Conservation (phyloP, 2,888 invertebrate genomes). For the Mesoligia furuncula region DNA sequence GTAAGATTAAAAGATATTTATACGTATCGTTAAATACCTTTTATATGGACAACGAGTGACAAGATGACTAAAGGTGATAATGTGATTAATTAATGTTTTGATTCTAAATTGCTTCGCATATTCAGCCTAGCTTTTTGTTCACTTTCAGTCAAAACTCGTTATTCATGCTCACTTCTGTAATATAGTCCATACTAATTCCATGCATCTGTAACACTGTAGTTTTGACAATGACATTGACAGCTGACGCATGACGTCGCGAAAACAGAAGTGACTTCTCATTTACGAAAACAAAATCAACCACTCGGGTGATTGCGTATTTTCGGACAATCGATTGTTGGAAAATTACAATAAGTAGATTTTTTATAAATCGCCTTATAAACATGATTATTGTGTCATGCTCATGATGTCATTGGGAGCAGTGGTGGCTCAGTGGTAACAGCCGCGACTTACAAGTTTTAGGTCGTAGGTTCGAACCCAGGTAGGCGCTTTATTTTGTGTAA, state of each 20-base stretch:
- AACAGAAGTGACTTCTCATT: not conserved
- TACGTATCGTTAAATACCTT: conserved; percentile 8
- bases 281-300: not conserved
- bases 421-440: not conserved
- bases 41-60: conserved; percentile 5
- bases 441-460: not conserved
- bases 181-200: not conserved
- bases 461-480: not conserved
- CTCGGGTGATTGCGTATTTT: not conserved
- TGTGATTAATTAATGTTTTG: conserved; percentile 49
- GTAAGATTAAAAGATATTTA: conserved; percentile 16
- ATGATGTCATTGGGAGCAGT: not conserved
- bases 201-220: not conserved
- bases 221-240: conserved; percentile 14
- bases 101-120: conserved; percentile 12
- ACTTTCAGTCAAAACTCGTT: not conserved
- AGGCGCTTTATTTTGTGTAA: not conserved
- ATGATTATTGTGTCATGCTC: not conserved
- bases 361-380: not conserved
- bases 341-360: not conserved
- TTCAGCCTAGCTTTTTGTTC: not conserved
- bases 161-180: not conserved
- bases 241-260: conserved; percentile 2
- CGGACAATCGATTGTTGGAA: not conserved
- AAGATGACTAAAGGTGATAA: conserved; percentile 13